Evolutionary conservation across 2,888 invertebrate genomes (phyloP).

Genomic region (Scotopteryx bipunctaria): DNA sequence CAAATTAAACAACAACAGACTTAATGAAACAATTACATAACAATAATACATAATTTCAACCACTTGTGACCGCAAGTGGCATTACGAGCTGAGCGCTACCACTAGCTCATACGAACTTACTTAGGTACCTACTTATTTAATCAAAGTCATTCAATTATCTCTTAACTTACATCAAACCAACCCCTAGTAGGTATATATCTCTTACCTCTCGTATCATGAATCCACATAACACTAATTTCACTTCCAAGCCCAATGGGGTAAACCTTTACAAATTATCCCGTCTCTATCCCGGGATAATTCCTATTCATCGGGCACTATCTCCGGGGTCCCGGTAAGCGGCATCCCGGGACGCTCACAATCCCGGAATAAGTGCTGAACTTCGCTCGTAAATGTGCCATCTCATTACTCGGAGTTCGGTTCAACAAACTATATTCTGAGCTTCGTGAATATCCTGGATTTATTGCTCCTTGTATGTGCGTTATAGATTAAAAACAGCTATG

Average conservation of each 20-base stretch:
- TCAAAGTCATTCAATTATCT: no score
- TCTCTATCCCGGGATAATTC: conserved; percentile 10
- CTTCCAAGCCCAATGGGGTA: neutral
- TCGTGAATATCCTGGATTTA: conserved; percentile 2
- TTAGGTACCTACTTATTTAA: no score
- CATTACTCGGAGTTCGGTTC: conserved; percentile 8
- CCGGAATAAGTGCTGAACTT: conserved; percentile 18
- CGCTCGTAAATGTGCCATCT: conserved; percentile 22
- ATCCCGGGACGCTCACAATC: conserved; percentile 6
- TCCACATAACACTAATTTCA: conserved; percentile 1
- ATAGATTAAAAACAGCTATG: neutral
- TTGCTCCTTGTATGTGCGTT: neutral
- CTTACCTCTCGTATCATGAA: neutral
- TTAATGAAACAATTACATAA: no score
- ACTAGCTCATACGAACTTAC: no score
- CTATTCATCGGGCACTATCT: conserved; percentile 16
- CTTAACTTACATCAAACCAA: no score
- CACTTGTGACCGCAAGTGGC: no score
- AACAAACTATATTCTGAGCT: conserved; percentile 4
- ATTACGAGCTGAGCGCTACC: no score
- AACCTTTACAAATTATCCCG: conserved; percentile 10
- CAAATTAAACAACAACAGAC: no score
- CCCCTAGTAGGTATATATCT: no score
- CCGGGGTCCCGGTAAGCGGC: conserved; percentile 5
- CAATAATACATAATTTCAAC: no score